Percentiles rank a stretch among this genome's conserved stretches.
Conservation (phyloP, 2,888 invertebrate genomes). For the Spodoptera exigua region DNA sequence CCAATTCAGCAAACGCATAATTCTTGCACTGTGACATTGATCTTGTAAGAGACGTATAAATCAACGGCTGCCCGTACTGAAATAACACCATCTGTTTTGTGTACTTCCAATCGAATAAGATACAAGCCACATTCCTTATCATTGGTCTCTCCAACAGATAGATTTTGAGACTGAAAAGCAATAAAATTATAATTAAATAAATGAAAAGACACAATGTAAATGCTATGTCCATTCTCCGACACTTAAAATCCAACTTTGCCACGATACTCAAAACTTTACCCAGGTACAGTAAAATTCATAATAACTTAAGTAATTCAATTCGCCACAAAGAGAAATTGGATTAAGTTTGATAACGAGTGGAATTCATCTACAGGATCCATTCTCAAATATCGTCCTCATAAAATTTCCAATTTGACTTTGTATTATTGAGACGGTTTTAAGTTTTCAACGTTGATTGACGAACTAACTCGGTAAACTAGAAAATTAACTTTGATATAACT, state of each 20-base stretch:
- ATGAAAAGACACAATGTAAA: constrained; percentile 21
- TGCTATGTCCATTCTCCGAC: constrained; percentile 23
- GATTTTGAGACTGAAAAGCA: too few species aligned
- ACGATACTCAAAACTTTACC: constrained; percentile 51
- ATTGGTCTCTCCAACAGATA: too few species aligned
- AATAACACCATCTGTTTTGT: too few species aligned
- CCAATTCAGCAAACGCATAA: too few species aligned
- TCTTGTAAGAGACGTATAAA: too few species aligned
- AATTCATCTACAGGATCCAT: constrained; percentile 48
- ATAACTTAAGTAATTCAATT: constrained; percentile 69
- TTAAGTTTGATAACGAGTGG: constrained; percentile 67
- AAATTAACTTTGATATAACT: constrained; percentile 82
- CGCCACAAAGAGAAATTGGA: constrained; percentile 67
- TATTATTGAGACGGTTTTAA: constrained; percentile 60
- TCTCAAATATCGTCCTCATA: constrained; percentile 57
- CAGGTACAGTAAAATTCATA: constrained; percentile 64
- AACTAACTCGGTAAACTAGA: constrained; percentile 77
- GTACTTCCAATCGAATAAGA: too few species aligned
- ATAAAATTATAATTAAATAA: constrained; percentile 1
- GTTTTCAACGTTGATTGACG: constrained; percentile 74
- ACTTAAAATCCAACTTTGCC: constrained; percentile 28
- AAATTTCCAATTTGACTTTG: constrained; percentile 59
- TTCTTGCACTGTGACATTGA: too few species aligned
- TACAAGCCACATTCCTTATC: too few species aligned
- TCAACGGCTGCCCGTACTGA: too few species aligned